Evolutionary conservation across 2,888 invertebrate species (phyloP), one percentile per base, ranked within the genome.

Genomic region (Drosophila nr. perissopoda): DNA sequence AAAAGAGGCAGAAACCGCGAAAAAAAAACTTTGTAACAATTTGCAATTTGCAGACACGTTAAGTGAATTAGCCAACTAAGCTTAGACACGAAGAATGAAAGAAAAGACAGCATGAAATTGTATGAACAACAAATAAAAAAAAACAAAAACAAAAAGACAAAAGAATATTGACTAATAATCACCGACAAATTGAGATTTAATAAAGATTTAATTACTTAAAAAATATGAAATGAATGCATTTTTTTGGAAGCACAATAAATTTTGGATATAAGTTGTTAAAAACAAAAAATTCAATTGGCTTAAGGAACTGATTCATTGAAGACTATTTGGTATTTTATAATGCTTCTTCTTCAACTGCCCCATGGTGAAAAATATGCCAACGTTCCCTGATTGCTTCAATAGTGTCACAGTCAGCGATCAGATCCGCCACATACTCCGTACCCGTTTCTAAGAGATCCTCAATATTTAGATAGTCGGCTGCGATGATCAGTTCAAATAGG

Each of bases 131-230:
- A 65, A 61, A 46, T 53, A 54, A 33, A 60, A 66, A 53, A 34
- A 2, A 36, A 42, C 2, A 36, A 31, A 60, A 38, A n/a, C n/a
- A 59, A 68, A 65, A 71, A 58, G 54, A 76, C 53, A 66, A 75
- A 79, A 79, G 74, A 88, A 90, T 90, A 91, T 90, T 91, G 84
- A 86, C 91, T 87, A 80, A 90, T 88, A 91, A 89, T 89, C 81
- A 82, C 85, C 85, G 87, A 79, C 69, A 89, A 86, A 86, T 86
- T 86, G 85, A 87, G 88, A 87, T 89, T 87, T 87, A 87, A 87
- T 87, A 87, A 87, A 87, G 82, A 87, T 87, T 87, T 89, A 87
- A 89, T 87, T 87, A 87, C 85, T 89, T 87, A 76, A 76, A 87
- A 84, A 74, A 52, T 33, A 40, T 18, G 52, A 57, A 66, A 53